Evolutionary conservation across 2,797 vertebrate species (phyloP).

Genomic region (Dryobates pubescens): DNA sequence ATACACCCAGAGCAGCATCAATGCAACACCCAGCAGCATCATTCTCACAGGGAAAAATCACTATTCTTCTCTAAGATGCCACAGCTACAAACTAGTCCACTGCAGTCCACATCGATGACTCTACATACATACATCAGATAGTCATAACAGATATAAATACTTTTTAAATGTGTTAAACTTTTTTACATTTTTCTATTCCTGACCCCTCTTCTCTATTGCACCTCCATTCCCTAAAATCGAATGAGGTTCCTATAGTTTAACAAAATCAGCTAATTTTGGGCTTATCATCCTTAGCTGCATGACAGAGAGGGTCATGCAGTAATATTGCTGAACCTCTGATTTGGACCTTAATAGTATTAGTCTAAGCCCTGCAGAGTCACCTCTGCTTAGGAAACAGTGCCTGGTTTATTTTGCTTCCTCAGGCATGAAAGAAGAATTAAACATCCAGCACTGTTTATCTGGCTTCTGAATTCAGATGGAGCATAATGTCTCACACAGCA

Average conservation of each 20-base stretch:
- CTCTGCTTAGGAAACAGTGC: constrained; percentile 50
- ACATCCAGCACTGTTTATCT: not conserved
- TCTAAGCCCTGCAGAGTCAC: constrained; percentile 61
- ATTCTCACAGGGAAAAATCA: not conserved
- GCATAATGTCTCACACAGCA: not conserved
- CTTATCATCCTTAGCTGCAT: not conserved
- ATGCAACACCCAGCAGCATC: not conserved
- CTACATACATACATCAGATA: not conserved
- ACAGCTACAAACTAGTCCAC: not conserved
- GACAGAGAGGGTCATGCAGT: not conserved
- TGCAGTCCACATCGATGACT: not conserved
- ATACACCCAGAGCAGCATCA: not conserved
- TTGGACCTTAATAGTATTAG: constrained; percentile 63
- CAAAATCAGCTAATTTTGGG: not conserved
- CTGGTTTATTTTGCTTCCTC: constrained; percentile 21
- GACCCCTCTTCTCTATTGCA: not conserved
- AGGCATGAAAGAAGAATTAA: not conserved
- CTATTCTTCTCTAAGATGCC: not conserved
- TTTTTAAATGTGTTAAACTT: not conserved
- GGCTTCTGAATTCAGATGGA: not conserved
- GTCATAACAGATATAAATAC: not conserved
- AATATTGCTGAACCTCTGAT: constrained; percentile 44
- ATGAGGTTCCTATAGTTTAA: not conserved
- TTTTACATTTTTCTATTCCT: not conserved
- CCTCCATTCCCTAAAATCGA: not conserved